Conservation (phyloP, 2,113 vertebrate species). For the Sturnira hondurensis region DNA sequence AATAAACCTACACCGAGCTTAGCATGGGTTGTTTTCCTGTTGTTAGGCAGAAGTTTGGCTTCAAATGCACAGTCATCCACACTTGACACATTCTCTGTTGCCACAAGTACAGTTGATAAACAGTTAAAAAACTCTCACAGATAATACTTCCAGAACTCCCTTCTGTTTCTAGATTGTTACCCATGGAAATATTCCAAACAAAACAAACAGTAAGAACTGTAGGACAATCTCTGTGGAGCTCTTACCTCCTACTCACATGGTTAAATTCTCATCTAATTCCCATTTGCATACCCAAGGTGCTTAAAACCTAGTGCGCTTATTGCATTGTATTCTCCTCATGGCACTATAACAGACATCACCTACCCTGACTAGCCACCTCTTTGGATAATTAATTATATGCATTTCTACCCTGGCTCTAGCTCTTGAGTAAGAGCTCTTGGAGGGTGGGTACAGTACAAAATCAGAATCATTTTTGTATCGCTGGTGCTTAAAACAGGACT, state of each 20-base stretch:
- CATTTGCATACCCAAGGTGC: background rate
- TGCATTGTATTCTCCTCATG: background rate
- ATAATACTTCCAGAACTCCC: constrained; percentile 33
- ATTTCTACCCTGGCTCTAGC: background rate
- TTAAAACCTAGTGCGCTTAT: background rate
- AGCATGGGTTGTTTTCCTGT: background rate
- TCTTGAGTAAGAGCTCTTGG: background rate
- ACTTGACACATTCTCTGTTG: constrained; percentile 50
- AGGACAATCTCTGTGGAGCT: background rate
- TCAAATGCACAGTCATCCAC: constrained; percentile 17
- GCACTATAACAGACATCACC: background rate
- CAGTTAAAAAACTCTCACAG: constrained; percentile 24
- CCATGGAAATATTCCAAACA: constrained; percentile 9
- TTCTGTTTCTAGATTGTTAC: constrained; percentile 22
- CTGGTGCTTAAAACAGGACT: background rate
- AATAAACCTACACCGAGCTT: background rate
- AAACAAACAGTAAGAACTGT: constrained; percentile 40
- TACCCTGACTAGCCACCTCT: background rate
- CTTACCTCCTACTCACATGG: background rate
- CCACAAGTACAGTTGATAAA: constrained; percentile 31
- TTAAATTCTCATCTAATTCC: constrained; percentile 1
- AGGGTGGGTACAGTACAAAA: background rate
- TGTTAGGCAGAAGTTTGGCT: background rate
- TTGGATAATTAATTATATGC: background rate
- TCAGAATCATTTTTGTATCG: background rate